A percentile compares a stretch with the other conserved stretches of the same genome.
phyloP scores from a whole-genome alignment of 35 echinoderm and acorn worm species.

The Apostichopus californicus region DNA sequence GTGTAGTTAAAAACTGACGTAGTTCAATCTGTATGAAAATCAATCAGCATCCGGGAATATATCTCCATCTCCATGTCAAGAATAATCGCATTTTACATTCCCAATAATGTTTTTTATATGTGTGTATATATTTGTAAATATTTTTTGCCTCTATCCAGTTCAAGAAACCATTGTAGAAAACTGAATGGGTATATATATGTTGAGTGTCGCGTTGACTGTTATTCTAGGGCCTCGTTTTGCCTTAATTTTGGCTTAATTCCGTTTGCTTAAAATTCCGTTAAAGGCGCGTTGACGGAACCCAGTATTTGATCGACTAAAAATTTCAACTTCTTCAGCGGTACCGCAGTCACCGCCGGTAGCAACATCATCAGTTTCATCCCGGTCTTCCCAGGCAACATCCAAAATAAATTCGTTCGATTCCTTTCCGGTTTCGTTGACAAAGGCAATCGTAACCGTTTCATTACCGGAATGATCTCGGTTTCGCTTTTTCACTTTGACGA shows the following conservation, averaged over 20 bases:
- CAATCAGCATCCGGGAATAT: too few relatives aligned
- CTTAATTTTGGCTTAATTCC: background rate
- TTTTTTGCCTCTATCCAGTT: too few relatives aligned
- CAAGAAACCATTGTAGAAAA: too few relatives aligned
- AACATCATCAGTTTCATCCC: background rate
- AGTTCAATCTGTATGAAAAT: too few relatives aligned
- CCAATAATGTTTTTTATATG: too few relatives aligned
- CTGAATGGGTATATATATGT: too few relatives aligned
- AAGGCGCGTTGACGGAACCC: background rate
- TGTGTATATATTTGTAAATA: too few relatives aligned
- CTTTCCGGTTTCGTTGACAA: background rate
- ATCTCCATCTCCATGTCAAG: too few relatives aligned
- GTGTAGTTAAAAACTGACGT: too few relatives aligned
- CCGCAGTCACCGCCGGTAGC: background rate
- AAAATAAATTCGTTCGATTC: background rate
- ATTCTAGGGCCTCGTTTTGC: too few relatives aligned
- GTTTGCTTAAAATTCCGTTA: background rate
- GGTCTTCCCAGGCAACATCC: background rate
- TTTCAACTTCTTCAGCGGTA: background rate
- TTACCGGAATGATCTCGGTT: background rate
- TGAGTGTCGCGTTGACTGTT: too few relatives aligned
- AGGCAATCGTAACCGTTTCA: conserved; percentile 9
- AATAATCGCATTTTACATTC: too few relatives aligned
- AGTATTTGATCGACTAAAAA: background rate
- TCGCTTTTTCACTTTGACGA: background rate